Conservation (phyloP, 2,113 vertebrate genomes). For the Chionomys nivalis region DNA sequence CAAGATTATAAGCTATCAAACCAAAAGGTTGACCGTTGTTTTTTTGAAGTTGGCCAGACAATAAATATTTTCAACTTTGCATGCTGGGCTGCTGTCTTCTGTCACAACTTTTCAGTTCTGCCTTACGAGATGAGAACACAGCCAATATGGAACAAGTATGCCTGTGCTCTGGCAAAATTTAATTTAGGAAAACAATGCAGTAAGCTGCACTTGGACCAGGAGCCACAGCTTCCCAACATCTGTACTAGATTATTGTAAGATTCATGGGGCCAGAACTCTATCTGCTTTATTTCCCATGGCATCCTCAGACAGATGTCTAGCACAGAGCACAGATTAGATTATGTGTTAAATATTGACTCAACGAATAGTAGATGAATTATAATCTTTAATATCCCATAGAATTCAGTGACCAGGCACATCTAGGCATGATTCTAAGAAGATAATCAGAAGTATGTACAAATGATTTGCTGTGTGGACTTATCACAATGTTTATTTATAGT, state of each 20-base stretch:
- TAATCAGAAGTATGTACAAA: slow-evolving; percentile 1
- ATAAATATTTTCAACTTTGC: background rate
- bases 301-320: background rate
- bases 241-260: background rate
- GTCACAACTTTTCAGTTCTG: background rate
- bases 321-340: background rate
- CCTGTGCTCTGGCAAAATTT: background rate
- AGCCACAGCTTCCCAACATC: background rate
- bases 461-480: background rate
- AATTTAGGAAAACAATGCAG: background rate
- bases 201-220: background rate
- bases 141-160: background rate
- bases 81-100: background rate
- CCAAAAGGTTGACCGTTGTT: background rate
- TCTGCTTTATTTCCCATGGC: background rate
- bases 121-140: background rate
- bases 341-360: slow-evolving; percentile 41
- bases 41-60: background rate
- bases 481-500: slow-evolving; percentile 9
- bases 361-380: background rate
- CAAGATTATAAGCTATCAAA: slow-evolving; percentile 2
- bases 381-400: background rate
- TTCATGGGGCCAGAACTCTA: background rate
- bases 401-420: background rate
- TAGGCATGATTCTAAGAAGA: slow-evolving; percentile 11